Base-by-base conservation (phyloP, 2,888 invertebrate species). In the Hedya salicella region DNA sequence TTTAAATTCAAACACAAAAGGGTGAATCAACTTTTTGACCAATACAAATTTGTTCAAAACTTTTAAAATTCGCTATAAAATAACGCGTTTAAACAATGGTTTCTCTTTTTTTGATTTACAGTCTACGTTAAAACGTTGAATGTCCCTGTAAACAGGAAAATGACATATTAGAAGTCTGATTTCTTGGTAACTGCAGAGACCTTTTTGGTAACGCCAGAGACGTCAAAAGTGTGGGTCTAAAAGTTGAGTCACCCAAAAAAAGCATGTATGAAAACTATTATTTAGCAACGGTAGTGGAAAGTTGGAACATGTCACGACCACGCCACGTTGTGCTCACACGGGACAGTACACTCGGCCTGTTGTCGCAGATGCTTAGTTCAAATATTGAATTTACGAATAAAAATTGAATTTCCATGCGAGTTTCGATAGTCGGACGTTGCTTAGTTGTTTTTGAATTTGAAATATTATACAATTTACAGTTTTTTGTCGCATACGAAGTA, bases 331-430 rank as follows among this genome's bases (percentile, higher is more conserved):
- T 25, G 36, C 59, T 60, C 49, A 36, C 40, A 60, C 39, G 57
- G 57, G 57, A 46, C 57, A 57, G 57, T 57, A 46, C 16, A 6
- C 60, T 25, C 53, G 14, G 17, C 48, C 54, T 54, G 54, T 48
- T 54, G 62, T 62, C 53, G 62, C 62, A 62, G 62, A 54, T 62
- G 62, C 39, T 62, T 36, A 17, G 46, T 30, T 53, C 25, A 36
- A 48, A 53, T 62, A 62, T 62, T 54, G 39, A 54, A 62, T 46
- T 62, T 16, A 25, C n/a, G 48, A 54, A 54, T 54, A 48, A 62
- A 54, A 62, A 62, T 54, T 62, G 39, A 54, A 39, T 54, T 62
- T 53, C 46, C 54, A 46, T 54, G 39, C 36, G 46, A 56, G 46
- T 21, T 62, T 21, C 3, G 32, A 14, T 25, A 39, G 21, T 49